Evolutionary conservation across 2,888 invertebrate species (phyloP).

Genomic region (Clivina fossor): DNA sequence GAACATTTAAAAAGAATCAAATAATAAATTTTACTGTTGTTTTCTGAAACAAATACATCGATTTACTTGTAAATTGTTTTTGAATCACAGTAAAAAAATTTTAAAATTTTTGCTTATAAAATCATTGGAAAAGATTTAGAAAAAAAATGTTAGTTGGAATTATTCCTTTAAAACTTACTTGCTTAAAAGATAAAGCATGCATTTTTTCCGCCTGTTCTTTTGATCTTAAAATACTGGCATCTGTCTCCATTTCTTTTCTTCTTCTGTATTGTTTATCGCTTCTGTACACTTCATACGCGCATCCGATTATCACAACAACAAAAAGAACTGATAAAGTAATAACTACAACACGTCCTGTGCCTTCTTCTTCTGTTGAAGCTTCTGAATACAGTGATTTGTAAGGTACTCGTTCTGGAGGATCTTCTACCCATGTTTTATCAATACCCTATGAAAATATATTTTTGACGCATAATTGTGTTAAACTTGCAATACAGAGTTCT

Average conservation of each 20-base stretch:
- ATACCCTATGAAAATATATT: slow-evolving; percentile 72
- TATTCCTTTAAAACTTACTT: slow-evolving; percentile 13
- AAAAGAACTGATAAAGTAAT: slow-evolving; percentile 76
- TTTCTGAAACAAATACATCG: no score
- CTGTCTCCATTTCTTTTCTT: slow-evolving; percentile 73
- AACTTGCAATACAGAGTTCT: no score
- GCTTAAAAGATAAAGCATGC: slow-evolving; percentile 52
- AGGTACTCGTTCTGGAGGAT: slow-evolving; percentile 74
- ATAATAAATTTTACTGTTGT: no score
- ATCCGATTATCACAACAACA: slow-evolving; percentile 66
- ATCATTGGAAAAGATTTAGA: no score
- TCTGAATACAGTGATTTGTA: slow-evolving; percentile 76
- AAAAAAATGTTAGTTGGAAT: background rate
- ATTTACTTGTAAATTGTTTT: no score
- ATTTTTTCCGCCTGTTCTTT: slow-evolving; percentile 73
- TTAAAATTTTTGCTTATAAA: no score
- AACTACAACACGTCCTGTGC: slow-evolving; percentile 75
- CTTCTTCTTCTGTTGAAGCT: slow-evolving; percentile 76
- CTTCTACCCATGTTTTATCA: slow-evolving; percentile 82
- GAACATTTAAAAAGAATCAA: no score
- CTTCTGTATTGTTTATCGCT: slow-evolving; percentile 73
- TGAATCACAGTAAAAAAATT: no score
- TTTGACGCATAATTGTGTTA: no score
- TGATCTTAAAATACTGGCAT: slow-evolving; percentile 71
- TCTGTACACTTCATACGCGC: slow-evolving; percentile 73